Percentiles rank a stretch among this genome's conserved stretches.
Evolutionary conservation across 2,797 vertebrate genomes (phyloP).

Genomic region (Choloepus didactylus): DNA sequence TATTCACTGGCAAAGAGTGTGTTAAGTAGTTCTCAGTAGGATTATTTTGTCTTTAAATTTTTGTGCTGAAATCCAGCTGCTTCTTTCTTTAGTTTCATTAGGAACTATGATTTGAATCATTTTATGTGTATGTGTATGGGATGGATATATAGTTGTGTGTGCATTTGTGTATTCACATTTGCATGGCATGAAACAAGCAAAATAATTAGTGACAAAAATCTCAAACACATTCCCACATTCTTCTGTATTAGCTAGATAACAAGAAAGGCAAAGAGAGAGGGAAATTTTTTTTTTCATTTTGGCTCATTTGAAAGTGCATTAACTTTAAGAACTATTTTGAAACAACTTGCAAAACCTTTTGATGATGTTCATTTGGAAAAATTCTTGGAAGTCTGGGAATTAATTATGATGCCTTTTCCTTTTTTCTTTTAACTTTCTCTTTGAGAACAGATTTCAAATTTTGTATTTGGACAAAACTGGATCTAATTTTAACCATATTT

Average conservation of each 20-base stretch:
- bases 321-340: background rate
- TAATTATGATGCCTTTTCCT: background rate
- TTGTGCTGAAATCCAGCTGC: background rate
- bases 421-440: background rate
- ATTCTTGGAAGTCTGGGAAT: background rate
- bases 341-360: conserved; percentile 23
- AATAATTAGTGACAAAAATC: conserved; percentile 14
- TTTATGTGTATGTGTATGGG: background rate
- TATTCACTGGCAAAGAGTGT: background rate
- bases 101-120: background rate
- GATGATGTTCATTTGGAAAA: conserved; percentile 2
- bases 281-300: background rate
- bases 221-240: background rate
- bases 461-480: background rate
- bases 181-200: conserved; percentile 31
- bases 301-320: background rate
- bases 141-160: too few relatives aligned
- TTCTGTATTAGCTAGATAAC: background rate
- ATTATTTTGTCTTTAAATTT: conserved; percentile 24
- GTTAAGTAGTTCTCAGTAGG: background rate
- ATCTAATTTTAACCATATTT: background rate
- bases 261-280: background rate
- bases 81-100: conserved; percentile 42
- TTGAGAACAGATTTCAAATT: background rate
- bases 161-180: background rate